Evolutionary conservation across 2,888 invertebrate species (phyloP), one percentile per base, ranked within the genome.

Genomic region (Caenorhabditis plicata): DNA sequence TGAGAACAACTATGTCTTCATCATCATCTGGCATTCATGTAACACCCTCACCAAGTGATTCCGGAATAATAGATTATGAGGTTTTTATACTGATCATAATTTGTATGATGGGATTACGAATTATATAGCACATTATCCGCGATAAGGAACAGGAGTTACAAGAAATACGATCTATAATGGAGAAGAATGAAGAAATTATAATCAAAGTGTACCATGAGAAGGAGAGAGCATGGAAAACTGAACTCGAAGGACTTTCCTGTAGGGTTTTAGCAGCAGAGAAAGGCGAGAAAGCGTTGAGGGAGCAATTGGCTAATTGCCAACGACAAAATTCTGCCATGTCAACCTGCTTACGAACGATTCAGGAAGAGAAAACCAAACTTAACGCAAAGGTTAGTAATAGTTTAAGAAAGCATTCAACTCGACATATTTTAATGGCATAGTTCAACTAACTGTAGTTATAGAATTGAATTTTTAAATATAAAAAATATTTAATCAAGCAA

Each of bases 61-160:
- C 73, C n/a, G 78, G 78, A 44, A 78, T 78, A 38, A 73, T 78
- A 35, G 78, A 78, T 46, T 78, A 70, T 54, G 78, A 78, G 64
- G 74, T 73, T 31, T 15, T 5, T 17, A 40, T 9, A n/a, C 20
- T 25, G 40, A 22, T 22, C 17, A 29, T 9, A 13, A 41, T 7
- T 26, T 7, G 8, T 36, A 35, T 11, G 19, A 50, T 27, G 9
- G 3, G 20, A 22, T 13, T 2, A 25, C 20, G 38, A 33, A 26
- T 15, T 15, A 22, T 65, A 32, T 39, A 75, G 71, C 67, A 71
- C 17, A 48, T 78, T 22, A 78, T 77, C 27, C 71, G 75, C 17
- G 77, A 78, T 51, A 79, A 79, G 45, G 79, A 79, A 50, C 62
- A 73, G 45, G 78, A 78, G 47, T 52, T 77, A 20, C 61, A 60